Conservation (phyloP, 2,113 vertebrate species). For the Panthera tigris region DNA sequence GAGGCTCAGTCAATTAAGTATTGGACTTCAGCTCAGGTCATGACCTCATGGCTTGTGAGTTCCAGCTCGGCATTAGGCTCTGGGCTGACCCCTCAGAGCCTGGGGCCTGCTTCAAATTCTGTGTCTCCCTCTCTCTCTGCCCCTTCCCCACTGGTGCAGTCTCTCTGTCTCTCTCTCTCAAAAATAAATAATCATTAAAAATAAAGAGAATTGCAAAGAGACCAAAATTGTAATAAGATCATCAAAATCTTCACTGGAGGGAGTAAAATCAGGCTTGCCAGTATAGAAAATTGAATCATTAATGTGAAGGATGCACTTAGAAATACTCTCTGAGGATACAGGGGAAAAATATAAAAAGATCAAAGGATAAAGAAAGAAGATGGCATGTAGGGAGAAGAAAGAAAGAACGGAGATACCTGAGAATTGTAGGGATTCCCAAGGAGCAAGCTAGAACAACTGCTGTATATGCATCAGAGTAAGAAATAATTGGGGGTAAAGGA, state of each 20-base stretch:
- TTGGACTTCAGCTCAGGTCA: too few relatives aligned
- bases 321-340: not conserved
- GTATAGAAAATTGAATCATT: not conserved
- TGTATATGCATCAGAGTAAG: not conserved
- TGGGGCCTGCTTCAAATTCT: too few relatives aligned
- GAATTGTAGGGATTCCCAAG: not conserved
- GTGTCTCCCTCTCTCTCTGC: too few relatives aligned
- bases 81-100: too few relatives aligned
- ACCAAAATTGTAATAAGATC: not conserved
- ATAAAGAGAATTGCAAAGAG: not conserved
- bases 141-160: too few relatives aligned
- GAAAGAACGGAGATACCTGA: not conserved
- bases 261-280: not conserved
- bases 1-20: too few relatives aligned
- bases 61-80: too few relatives aligned
- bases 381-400: not conserved
- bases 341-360: not conserved
- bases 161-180: too few relatives aligned
- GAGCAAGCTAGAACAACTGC: not conserved
- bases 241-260: not conserved
- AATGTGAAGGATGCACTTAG: not conserved
- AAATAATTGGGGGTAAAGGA: not conserved
- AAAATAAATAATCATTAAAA: too few relatives aligned
- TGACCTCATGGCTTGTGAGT: too few relatives aligned
- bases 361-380: not conserved